Conservation (phyloP, 23 tunicate genomes). For the Styela clava region DNA sequence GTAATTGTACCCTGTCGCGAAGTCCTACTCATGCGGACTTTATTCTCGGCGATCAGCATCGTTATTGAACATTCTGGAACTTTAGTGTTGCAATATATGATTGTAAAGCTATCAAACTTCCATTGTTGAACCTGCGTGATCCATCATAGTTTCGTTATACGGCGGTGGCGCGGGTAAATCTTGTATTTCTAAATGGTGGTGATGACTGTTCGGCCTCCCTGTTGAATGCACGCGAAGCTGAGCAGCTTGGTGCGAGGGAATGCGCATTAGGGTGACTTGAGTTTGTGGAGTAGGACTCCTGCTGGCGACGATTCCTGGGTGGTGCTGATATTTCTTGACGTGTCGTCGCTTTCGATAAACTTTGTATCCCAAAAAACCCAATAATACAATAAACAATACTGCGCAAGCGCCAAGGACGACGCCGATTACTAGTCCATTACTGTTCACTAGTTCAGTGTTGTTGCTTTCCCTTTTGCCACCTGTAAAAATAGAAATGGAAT, state of each 20-base stretch:
- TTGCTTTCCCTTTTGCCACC: conserved; percentile 14
- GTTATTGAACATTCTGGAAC: background rate
- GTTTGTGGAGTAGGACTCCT: conserved; percentile 59
- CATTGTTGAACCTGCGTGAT: conserved; percentile 77
- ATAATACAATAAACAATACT: conserved; percentile 66
- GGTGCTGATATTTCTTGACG: conserved; percentile 87
- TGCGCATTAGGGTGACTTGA: conserved; percentile 87
- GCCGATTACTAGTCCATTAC: conserved; percentile 75
- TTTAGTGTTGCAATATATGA: background rate
- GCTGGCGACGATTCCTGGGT: conserved; percentile 70
- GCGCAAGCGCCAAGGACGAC: conserved; percentile 88
- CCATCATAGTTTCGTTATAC: conserved; percentile 85
- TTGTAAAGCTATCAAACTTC: conserved; percentile 47
- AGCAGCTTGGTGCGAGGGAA: conserved; percentile 34
- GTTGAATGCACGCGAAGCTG: conserved; percentile 25
- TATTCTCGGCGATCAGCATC: background rate
- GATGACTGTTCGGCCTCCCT: conserved; percentile 43
- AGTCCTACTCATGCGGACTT: background rate
- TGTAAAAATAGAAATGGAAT: too few relatives aligned
- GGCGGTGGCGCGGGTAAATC: conserved; percentile 81
- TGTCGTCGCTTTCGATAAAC: conserved; percentile 60
- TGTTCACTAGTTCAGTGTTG: conserved; percentile 9
- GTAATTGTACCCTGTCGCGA: background rate
- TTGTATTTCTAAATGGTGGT: conserved; percentile 47
- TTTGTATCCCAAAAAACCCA: conserved; percentile 83